Base-by-base conservation (phyloP, 2,888 invertebrate genomes). In the Polylopha cassiicola region DNA sequence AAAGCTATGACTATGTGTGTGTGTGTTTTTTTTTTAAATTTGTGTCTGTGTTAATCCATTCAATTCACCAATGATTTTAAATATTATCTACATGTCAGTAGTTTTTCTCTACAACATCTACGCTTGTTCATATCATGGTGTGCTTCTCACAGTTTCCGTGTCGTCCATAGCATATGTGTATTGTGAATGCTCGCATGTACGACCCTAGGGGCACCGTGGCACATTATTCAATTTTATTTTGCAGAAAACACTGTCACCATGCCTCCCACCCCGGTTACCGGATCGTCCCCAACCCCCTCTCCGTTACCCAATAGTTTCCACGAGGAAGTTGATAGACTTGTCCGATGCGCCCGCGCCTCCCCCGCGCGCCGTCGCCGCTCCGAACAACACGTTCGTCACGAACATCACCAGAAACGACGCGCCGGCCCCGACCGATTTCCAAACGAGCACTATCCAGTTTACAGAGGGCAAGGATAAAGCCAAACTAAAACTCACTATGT, bases 221-320 rank as follows among this genome's bases (percentile, higher is more conserved):
- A 77, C 81, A 80, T 74, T 68, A 73, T 79, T 67, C 48, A 48
- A 67, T 78, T 81, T 80, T 78, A 58, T 77, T 80, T 85, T 82
- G 63, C 84, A 85, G 84, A 81, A 73, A 66, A 80, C 81, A 67
- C 61, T 78, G 72, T 73, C 82, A 58, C 76, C 81, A 67, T 68
- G 73, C 55, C 56, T 69, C 58, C 80, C 81, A 61, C 81, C 82
- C 65, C 73, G 78, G 69, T 68, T 80, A 73, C 78, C 79, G 65
- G 81, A 68, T 72, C 82, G 73, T 65, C 86, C 74, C 65, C 72
- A 69, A 61, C 65, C 66, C 63, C 73, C 76, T 52, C 62, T 64
- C 61, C 78, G 75, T 51, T 84, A 84, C 56, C 85, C 81, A 55
- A 81, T 82, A 29, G 65, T 82, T 56, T 79, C 77, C 61, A 82